A percentile compares a stretch with the other conserved stretches of the same genome.
Conservation (phyloP, 2,797 vertebrate species). For the Periophthalmus magnuspinnatus region DNA sequence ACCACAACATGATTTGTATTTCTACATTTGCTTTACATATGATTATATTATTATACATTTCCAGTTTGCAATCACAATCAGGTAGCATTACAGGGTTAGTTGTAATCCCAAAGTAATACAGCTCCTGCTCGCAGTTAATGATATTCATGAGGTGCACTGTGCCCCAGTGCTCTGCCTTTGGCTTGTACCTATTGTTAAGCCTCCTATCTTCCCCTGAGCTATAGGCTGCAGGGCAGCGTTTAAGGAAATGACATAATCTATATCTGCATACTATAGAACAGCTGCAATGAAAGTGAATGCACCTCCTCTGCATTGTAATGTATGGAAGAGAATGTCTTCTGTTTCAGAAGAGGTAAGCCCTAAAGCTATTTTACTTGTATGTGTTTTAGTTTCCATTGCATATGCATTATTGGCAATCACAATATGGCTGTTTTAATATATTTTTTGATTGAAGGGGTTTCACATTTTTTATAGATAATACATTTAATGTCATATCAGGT, state of each 20-base stretch:
- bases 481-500: slow-evolving; percentile 6
- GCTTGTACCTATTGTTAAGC: slow-evolving; percentile 68
- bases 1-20: slow-evolving; percentile 70
- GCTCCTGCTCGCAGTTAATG: slow-evolving; percentile 72
- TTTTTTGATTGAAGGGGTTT: slow-evolving; percentile 1
- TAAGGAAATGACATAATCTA: slow-evolving; percentile 68
- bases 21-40: slow-evolving; percentile 78
- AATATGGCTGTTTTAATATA: slow-evolving; percentile 3
- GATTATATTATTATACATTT: slow-evolving; percentile 74
- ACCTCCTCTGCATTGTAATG: slow-evolving; percentile 7
- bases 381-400: slow-evolving; percentile 4
- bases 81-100: slow-evolving; percentile 69
- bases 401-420: slow-evolving; percentile 9
- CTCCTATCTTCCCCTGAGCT: slow-evolving; percentile 55
- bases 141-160: slow-evolving; percentile 74
- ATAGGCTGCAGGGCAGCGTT: slow-evolving; percentile 47
- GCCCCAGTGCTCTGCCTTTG: slow-evolving; percentile 63
- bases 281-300: slow-evolving; percentile 30
- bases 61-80: slow-evolving; percentile 69
- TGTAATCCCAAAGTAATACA: slow-evolving; percentile 77
- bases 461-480: neutral
- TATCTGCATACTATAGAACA: slow-evolving; percentile 25
- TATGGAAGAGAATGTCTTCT: slow-evolving; percentile 10
- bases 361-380: slow-evolving; percentile 15
- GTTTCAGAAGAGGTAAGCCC: slow-evolving; percentile 3